Base-by-base conservation (phyloP, 64 coral and sea anemone species). In the Astreopora myriophthalma region DNA sequence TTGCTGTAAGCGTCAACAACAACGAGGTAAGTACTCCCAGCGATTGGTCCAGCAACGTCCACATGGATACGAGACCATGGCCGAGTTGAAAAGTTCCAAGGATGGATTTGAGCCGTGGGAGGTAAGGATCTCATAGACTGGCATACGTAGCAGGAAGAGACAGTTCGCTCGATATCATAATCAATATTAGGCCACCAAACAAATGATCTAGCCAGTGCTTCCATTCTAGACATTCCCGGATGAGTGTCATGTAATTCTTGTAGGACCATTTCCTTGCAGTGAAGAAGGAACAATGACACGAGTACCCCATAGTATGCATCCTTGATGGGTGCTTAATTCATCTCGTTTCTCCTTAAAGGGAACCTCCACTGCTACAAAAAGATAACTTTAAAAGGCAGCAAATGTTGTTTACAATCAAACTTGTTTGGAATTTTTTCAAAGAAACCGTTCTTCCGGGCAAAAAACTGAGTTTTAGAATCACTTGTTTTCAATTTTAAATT, bases 101-200 rank as follows among this genome's bases (percentile, higher is more conserved):
- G 87, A 36, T 64, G 51, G 2, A 68, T 38, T 89, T 89, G 51
- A 32, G 71, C 51, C 63, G 71, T 89, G 3, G 87, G 73, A 42
- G 72, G 89, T 52, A 34, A 44, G 2, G 24, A 42, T 70, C 24
- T 23, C 66, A 36, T 38, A n/a, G 60, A 49, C 48, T 24, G 66
- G 22, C 25, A 39, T 9, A 14, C 3, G 66, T 13, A 5, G 10
- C 40, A 46, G 40, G 39, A 69, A 67, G 52, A 24, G 3, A 85
- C 51, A 29, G 67, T 63, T 70, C 74, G 85, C 55, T 92, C 91
- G 48, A 93, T 46, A 52, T 93, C 71, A 10, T 28, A 55, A 68
- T 93, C 84, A n/a, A 93, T 93, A 6, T 80, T 86, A 40, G 91
- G 74, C 74, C 91, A 79, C 82, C 85, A 87, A 22, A 93, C 91